Percentiles rank a stretch among this genome's conserved stretches.
Evolutionary conservation across 1,140 invertebrate species (phyloP).

Genomic region (Teleopsis dalmanni): DNA sequence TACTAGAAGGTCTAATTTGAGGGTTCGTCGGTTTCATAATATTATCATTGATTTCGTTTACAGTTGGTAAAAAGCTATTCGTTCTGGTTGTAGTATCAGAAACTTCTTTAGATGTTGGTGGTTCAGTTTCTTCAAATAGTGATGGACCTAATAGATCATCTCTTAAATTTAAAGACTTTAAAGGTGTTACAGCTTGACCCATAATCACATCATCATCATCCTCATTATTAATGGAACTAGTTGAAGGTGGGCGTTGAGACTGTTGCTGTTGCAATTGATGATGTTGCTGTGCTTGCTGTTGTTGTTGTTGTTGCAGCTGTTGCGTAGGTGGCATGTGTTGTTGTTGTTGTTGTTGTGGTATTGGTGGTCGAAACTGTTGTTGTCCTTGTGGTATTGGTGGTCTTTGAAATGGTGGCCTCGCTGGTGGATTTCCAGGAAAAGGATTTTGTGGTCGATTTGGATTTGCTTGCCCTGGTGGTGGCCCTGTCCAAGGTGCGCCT

Average conservation of each 20-base stretch:
- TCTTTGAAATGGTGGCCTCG: conserved; percentile 24
- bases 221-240: conserved; percentile 25
- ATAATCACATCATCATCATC: conserved; percentile 42
- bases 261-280: conserved; percentile 20
- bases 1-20: background rate
- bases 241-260: conserved; percentile 27
- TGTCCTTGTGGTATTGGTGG: conserved; percentile 16
- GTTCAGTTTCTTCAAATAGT: conserved; percentile 30
- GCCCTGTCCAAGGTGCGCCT: conserved; percentile 24
- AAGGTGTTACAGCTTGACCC: conserved; percentile 34
- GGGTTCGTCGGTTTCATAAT: background rate
- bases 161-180: conserved; percentile 22
- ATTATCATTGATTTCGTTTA: background rate
- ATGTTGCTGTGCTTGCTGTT: conserved; percentile 17
- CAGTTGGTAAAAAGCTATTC: background rate
- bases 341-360: conserved; percentile 20
- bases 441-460: conserved; percentile 22
- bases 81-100: conserved; percentile 16
- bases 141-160: conserved; percentile 32
- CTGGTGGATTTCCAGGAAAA: conserved; percentile 24
- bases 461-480: conserved; percentile 22
- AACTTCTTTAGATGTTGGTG: conserved; percentile 15
- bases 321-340: conserved; percentile 49
- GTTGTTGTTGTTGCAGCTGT: conserved; percentile 47
- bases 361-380: background rate